phyloP scores from a whole-genome alignment of 1,140 invertebrate species.

The Drosophila parvula region DNA sequence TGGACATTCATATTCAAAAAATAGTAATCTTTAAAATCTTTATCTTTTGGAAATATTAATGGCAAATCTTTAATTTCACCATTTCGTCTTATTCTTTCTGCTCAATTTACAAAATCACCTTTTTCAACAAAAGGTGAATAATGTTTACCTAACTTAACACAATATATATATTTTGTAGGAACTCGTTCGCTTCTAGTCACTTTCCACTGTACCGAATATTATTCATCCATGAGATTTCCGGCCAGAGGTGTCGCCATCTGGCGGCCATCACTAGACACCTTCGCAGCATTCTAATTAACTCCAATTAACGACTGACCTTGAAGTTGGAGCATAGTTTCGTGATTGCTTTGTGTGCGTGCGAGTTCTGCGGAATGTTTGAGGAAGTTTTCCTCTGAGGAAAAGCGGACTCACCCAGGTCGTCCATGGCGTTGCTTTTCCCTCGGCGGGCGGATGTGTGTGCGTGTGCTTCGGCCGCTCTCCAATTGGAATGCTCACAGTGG shows the following conservation, averaged over 20 bases:
- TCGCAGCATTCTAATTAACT: constrained; percentile 57
- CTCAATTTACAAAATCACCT: no score
- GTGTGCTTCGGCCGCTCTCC: constrained; percentile 28
- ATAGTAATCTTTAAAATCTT: no score
- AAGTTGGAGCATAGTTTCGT: constrained; percentile 30
- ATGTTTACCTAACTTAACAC: no score
- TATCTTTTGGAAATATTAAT: no score
- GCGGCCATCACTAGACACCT: constrained; percentile 12
- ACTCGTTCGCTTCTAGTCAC: background rate
- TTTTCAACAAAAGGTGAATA: no score
- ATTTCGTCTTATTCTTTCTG: no score
- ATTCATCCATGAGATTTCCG: constrained; percentile 31
- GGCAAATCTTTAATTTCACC: no score
- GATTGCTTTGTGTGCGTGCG: background rate
- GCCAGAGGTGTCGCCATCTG: constrained; percentile 38
- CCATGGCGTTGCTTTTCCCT: constrained; percentile 52
- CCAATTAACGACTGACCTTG: constrained; percentile 64
- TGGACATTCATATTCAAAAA: no score
- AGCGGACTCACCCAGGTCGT: constrained; percentile 67
- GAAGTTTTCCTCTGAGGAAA: constrained; percentile 36
- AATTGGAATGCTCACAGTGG: constrained; percentile 37
- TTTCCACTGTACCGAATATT: constrained; percentile 25
- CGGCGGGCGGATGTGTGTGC: constrained; percentile 25
- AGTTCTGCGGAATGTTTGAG: constrained; percentile 24
- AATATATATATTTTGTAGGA: background rate